phyloP scores from a whole-genome alignment of 2,888 invertebrate species.

The Helleia helle region DNA sequence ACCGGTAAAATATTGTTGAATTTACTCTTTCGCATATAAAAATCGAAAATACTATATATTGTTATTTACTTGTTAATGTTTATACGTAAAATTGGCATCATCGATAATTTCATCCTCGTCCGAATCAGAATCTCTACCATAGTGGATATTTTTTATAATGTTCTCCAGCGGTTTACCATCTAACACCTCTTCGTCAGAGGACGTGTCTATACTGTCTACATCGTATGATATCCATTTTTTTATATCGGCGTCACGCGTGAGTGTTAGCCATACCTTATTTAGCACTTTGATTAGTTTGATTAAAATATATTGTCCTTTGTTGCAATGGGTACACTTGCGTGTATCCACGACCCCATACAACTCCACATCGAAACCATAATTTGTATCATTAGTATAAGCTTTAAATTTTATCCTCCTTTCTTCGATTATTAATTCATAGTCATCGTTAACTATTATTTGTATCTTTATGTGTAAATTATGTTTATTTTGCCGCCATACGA shows the following conservation, averaged over 20 bases:
- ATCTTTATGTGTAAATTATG: conserved; percentile 41
- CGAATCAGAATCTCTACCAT: conserved; percentile 9
- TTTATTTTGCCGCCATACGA: conserved; percentile 52
- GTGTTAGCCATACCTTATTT: conserved; percentile 41
- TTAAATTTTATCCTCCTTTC: conserved; percentile 37
- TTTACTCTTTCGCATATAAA: too few species aligned
- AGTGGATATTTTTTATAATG: conserved; percentile 9
- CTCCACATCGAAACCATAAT: conserved; percentile 48
- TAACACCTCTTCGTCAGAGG: conserved; percentile 41
- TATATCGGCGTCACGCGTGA: conserved; percentile 32
- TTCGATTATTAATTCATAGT: conserved; percentile 39
- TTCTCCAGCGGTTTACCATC: conserved; percentile 9
- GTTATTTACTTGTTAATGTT: conserved; percentile 5
- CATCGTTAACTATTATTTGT: conserved; percentile 38
- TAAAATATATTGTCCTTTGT: conserved; percentile 51
- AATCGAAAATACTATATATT: too few species aligned
- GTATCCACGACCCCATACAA: conserved; percentile 46
- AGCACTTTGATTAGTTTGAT: conserved; percentile 41
- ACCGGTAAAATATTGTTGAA: too few species aligned
- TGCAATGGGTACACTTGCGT: conserved; percentile 32
- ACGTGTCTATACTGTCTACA: conserved; percentile 40
- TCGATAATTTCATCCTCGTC: conserved; percentile 11
- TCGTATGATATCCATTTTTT: conserved; percentile 56
- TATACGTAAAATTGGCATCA: conserved; percentile 13
- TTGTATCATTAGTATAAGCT: conserved; percentile 30